These are phyloP conservation scores for Silurus aristotelis DNA, from an alignment of 2,797 vertebrate species.

Conservation along the genomic window DNA sequence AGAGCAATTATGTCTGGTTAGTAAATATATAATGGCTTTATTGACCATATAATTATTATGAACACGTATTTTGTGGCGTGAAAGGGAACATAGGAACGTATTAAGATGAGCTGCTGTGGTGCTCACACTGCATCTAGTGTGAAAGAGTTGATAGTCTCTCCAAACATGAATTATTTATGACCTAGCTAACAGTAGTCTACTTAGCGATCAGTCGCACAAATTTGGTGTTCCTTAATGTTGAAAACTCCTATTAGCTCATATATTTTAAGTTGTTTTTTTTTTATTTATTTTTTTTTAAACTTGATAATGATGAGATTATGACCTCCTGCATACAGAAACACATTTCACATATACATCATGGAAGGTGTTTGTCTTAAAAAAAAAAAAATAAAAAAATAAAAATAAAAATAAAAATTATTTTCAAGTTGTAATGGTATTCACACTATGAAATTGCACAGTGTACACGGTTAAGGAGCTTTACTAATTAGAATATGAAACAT, in stretches of 20 bases:
- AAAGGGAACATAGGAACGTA: background rate
- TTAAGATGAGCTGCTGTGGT: background rate
- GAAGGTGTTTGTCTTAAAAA: too few relatives aligned
- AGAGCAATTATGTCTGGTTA: background rate
- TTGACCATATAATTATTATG: background rate
- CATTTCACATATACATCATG: too few relatives aligned
- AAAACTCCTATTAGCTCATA: background rate
- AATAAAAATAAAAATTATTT: too few relatives aligned
- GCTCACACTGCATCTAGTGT: background rate
- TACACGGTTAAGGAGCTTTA: background rate
- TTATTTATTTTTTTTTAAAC: too few relatives aligned
- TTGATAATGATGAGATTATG: too few relatives aligned
- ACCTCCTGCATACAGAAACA: too few relatives aligned
- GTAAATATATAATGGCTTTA: background rate
- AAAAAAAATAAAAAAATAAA: too few relatives aligned
- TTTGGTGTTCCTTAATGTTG: background rate
- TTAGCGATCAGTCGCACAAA: background rate
- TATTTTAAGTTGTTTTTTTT: too few relatives aligned
- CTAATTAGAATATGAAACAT: background rate
- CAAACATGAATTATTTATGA: background rate
- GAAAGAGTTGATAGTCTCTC: background rate
- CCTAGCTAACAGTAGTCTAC: background rate
- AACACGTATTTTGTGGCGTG: background rate
- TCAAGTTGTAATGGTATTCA: too few relatives aligned
- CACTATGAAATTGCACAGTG: too few relatives aligned